Evolutionary conservation across 1,140 invertebrate species (phyloP), one percentile per base, ranked within the genome.

Genomic region (Lycorma delicatula): DNA sequence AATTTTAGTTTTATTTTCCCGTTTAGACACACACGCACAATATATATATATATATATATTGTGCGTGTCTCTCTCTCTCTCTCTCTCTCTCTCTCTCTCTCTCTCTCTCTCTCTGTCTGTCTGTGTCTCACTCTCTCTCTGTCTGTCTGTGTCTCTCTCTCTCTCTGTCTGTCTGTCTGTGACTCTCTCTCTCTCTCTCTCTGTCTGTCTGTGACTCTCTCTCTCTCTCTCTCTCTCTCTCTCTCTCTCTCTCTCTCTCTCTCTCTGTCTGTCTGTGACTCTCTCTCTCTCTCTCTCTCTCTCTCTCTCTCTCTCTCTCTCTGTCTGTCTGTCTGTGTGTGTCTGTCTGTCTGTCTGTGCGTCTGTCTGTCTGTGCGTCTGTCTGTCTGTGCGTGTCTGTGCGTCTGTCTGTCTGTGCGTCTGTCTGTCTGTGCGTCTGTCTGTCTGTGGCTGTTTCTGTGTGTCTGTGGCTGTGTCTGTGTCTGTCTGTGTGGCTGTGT

Each of bases 321-420:
- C n/a, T n/a, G n/a, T n/a, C n/a, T n/a, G n/a, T n/a, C n/a, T n/a
- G n/a, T n/a, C n/a, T n/a, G n/a, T n/a, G n/a, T n/a, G n/a, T 57
- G 47, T 57, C 46, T 49, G 38, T 60, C 28, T 60, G 38, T 57
- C 56, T 57, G 53, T 60, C 56, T 57, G 27, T 60, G 22, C 54
- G 27, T 60, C n/a, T 60, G 58, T 56, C 31, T 60, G 27, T 60
- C 16, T 59, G 44, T 54, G 16, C 56, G 51, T 59, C 12, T 59
- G 44, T 59, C 48, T 59, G 44, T 54, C 12, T 59, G 51, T 59
- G 5, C 56, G 25, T 51, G 28, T 58, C 20, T 52, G 3, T 58
- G 47, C 12, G 6, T 59, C 34, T 41, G 41, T 36, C 31, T 28
- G 2, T 57, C 20, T 6, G 9, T 57, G 11, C 25, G 4, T 59